Evolutionary conservation across 1,140 invertebrate species (phyloP).

Genomic region (Campoletis sonorensis): DNA sequence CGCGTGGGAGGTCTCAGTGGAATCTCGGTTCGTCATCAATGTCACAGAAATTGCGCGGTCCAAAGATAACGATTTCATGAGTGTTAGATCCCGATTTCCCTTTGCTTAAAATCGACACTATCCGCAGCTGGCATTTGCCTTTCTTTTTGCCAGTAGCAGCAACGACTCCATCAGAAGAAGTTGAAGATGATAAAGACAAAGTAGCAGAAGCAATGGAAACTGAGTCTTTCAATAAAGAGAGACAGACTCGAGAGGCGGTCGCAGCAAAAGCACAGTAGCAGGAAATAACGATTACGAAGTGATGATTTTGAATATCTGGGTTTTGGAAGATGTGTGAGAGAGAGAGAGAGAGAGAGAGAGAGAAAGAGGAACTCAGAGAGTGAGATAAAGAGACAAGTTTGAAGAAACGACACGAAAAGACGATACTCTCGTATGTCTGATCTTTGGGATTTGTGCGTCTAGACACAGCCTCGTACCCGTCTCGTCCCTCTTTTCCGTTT

Average conservation of each 20-base stretch:
- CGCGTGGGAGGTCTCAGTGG: not conserved
- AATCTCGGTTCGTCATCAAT: not conserved
- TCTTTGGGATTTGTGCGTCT: slow-evolving; percentile 64
- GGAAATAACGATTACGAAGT: slow-evolving; percentile 42
- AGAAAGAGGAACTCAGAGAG: not conserved
- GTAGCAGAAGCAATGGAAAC: not conserved
- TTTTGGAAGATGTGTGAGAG: not conserved
- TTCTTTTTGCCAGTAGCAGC: not conserved
- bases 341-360: not conserved
- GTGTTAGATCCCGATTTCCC: not conserved
- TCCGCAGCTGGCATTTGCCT: not conserved
- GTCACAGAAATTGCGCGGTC: not conserved
- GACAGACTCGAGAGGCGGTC: not conserved
- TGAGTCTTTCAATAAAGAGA: not conserved
- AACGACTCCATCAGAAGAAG: not conserved
- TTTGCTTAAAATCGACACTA: not conserved
- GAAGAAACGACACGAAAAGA: slow-evolving; percentile 35
- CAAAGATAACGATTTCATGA: not conserved
- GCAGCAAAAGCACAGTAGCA: slow-evolving; percentile 27
- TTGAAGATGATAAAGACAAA: not conserved
- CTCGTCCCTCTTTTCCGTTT: slow-evolving; percentile 35
- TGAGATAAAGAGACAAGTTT: slow-evolving; percentile 25
- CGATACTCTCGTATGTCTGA: slow-evolving; percentile 37
- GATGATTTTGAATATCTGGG: slow-evolving; percentile 36
- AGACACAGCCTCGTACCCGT: slow-evolving; percentile 57